These are phyloP conservation scores for Musca domestica DNA, from an alignment of 1,140 invertebrate genomes.

Conservation along the genomic window DNA sequence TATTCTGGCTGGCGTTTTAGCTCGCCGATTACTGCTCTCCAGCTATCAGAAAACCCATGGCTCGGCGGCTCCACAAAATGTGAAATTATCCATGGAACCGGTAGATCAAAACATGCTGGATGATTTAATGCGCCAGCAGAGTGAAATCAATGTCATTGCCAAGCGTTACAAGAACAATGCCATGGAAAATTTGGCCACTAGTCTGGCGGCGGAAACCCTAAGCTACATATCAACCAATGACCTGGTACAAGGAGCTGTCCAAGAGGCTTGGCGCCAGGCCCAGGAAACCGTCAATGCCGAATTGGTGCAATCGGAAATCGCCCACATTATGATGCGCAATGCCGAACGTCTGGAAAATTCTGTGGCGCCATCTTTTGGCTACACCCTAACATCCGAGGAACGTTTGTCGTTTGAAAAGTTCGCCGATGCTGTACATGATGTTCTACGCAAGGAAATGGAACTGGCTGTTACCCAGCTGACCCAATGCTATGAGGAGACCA, in stretches of 20 bases:
- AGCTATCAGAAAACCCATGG: constrained; percentile 12
- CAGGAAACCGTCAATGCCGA: constrained; percentile 70
- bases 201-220: constrained; percentile 65
- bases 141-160: constrained; percentile 61
- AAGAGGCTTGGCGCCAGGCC: constrained; percentile 67
- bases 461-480: constrained; percentile 65
- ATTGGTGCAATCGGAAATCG: constrained; percentile 70
- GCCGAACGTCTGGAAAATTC: constrained; percentile 64
- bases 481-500: constrained; percentile 62
- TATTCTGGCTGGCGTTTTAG: constrained; percentile 33
- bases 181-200: constrained; percentile 65
- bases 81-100: constrained; percentile 30
- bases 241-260: constrained; percentile 56
- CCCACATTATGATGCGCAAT: constrained; percentile 66
- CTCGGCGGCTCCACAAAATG: not conserved
- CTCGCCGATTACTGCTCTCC: constrained; percentile 30
- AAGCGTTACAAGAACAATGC: constrained; percentile 68
- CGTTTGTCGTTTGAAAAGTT: constrained; percentile 66
- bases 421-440: constrained; percentile 67
- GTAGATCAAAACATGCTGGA: constrained; percentile 54
- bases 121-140: constrained; percentile 61
- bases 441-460: constrained; percentile 68
- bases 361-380: constrained; percentile 56
- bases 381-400: constrained; percentile 62
- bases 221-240: constrained; percentile 52